These are phyloP conservation scores for Eubucco bourcierii DNA, from an alignment of 2,113 vertebrate genomes.

Conservation along the genomic window DNA sequence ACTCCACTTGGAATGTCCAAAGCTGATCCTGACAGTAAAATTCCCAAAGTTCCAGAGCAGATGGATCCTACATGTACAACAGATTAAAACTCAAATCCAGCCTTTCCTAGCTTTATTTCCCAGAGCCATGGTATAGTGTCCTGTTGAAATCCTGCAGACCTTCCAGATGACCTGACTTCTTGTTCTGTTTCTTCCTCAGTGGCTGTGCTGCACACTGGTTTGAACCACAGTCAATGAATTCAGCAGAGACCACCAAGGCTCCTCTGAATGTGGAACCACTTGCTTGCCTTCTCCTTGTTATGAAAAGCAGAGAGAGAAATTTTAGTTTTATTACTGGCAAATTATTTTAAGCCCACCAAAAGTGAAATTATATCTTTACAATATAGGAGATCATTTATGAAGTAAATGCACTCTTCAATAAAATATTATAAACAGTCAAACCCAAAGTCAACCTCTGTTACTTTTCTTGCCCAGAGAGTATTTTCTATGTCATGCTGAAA, in stretches of 20 bases:
- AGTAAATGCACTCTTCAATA: background rate
- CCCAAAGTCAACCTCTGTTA: background rate
- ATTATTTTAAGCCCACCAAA: background rate
- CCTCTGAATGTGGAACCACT: background rate
- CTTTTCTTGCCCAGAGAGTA: background rate
- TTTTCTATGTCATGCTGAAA: background rate
- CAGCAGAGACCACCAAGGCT: background rate
- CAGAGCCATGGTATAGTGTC: background rate
- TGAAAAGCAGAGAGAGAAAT: background rate
- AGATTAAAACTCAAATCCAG: background rate
- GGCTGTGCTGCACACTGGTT: conserved; percentile 48
- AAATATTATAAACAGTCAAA: background rate
- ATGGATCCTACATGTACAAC: background rate
- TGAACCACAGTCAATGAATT: background rate
- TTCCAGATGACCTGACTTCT: background rate
- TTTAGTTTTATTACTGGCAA: background rate
- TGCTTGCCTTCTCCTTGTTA: background rate
- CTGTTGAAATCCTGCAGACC: background rate
- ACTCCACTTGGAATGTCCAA: background rate
- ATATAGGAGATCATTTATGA: background rate
- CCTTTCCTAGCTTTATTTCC: background rate
- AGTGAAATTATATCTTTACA: background rate
- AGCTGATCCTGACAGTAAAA: background rate
- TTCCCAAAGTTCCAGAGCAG: background rate
- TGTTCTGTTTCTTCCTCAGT: conserved; percentile 38